phyloP scores from a whole-genome alignment of 2,888 invertebrate species.

The Oxytorus armatus region DNA sequence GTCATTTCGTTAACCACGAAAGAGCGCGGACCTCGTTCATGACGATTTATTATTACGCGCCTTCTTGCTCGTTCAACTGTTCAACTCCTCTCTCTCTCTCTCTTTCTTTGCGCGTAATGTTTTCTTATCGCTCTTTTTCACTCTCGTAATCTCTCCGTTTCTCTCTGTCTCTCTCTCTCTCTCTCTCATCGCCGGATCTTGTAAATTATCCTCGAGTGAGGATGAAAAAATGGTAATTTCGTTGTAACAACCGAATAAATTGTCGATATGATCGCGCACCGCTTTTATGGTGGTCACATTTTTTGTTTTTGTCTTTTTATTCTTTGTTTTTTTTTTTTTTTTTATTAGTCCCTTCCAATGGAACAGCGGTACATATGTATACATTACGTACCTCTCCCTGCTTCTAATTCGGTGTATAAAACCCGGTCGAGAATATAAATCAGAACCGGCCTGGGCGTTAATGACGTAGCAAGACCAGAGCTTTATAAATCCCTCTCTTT shows the following conservation, averaged over 20 bases:
- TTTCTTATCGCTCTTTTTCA: too few relatives aligned
- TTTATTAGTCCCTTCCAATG: slow-evolving; percentile 7
- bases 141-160: slow-evolving; percentile 49
- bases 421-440: slow-evolving; percentile 66
- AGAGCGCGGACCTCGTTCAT: slow-evolving; percentile 64
- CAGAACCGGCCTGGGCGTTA: slow-evolving; percentile 63
- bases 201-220: slow-evolving; percentile 47
- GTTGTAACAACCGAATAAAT: slow-evolving; percentile 5
- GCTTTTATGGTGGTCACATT: not conserved
- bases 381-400: slow-evolving; percentile 27
- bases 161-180: slow-evolving; percentile 31
- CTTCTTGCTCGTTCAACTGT: slow-evolving; percentile 45
- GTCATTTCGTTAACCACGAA: slow-evolving; percentile 71
- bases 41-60: slow-evolving; percentile 59
- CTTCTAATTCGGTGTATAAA: slow-evolving; percentile 61
- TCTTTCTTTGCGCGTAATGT: too few relatives aligned
- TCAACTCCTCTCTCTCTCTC: slow-evolving; percentile 26
- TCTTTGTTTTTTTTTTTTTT: not conserved
- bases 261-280: slow-evolving; percentile 14
- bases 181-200: too few relatives aligned
- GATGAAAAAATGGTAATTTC: not conserved
- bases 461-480: slow-evolving; percentile 61
- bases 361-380: slow-evolving; percentile 11
- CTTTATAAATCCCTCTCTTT: slow-evolving; percentile 55
- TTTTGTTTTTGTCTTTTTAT: not conserved